Base-by-base conservation (phyloP, 2,797 vertebrate genomes). In the Naso thynnoides region DNA sequence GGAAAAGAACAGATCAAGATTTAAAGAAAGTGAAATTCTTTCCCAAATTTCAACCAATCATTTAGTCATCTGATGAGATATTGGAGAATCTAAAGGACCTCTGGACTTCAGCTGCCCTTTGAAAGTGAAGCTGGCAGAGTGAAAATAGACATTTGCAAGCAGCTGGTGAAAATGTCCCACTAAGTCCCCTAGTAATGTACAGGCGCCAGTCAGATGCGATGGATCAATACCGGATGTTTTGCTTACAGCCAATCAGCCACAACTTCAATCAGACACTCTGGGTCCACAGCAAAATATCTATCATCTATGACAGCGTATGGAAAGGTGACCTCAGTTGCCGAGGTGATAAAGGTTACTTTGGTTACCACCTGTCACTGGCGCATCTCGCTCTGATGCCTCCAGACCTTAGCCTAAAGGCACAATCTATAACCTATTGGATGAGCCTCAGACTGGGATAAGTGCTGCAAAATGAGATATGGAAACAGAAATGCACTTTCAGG, bases 261-360 rank as follows among this genome's bases (percentile, higher is more conserved):
- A 56, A 62, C 82, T 88, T 87, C 84, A 88, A 83, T 79, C 88
- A 76, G 52, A 78, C 70, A 63, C 76, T 87, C 68, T 59, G 61
- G 59, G 67, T 73, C n/a, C 73, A 24, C 73, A 71, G 65, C 61
- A 70, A 86, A 86, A 88, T 47, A 82, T 89, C 82, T 90, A 70
- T 86, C 77, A 90, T 89, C 86, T 86, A 33, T 86, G 88, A 90
- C 89, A 90, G 85, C 76, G n/a, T 78, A 80, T 72, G 79, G 89
- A 89, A 88, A 86, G 89, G 83, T 90, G 90, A 92, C 91, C 91
- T 83, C 61, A 19, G 90, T 49, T 68, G 73, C 78, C 33, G 73
- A 87, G 89, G 90, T 91, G 89, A 92, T 92, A 89, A 88, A 92
- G 91, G 88, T 92, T 88, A 91, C 83, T 88, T 70, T 76, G 82